Evolutionary conservation across 1,140 invertebrate genomes (phyloP), one percentile per base, ranked within the genome.

Genomic region (Phymorhynchus buccinoides): DNA sequence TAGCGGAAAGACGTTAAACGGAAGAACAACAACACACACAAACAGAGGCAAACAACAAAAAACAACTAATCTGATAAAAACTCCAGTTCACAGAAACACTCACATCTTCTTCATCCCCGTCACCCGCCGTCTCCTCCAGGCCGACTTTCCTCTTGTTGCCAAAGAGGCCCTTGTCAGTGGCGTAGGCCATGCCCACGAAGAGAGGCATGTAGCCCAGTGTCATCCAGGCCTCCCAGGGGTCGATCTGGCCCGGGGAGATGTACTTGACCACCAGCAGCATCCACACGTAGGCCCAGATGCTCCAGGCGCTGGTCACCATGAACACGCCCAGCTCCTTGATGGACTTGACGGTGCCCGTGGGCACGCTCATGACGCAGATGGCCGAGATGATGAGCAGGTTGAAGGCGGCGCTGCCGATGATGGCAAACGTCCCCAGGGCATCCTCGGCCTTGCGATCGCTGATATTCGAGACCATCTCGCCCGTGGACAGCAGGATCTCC

Each of bases 121-220:
- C 78, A 44, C 30, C 35, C 41, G 68, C 44, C 30, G 66, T 39
- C 1, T 52, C 22, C 41, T 75, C 62, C n/a, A 7, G n/a, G 39
- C 42, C 71, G 16, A 85, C 86, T 39, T 77, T 75, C 66, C 87
- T 89, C 84, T 85, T 87, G 77, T 86, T 86, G 30, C 42, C n/a
- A 89, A 91, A 92, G 89, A 90, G 92, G 16, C 90, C 90, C 62
- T 87, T 89, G 87, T 92, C 91, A 42, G 90, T 89, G 44, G 83
- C 75, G 79, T 92, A 93, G 2, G 92, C 88, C 48, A 90, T 88
- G 27, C 92, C 68, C 1, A 92, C 92, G 73, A 95, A 91, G 6
- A 94, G 41, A 1, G 95, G 95, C 91, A 96, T 95, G 52, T 94
- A 94, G 0, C 94, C 88, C 22, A 96, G 93, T 0, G 95, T 96